Base-by-base conservation (phyloP, 92 coral and sea anemone genomes). In the Paragorgia papillata region DNA sequence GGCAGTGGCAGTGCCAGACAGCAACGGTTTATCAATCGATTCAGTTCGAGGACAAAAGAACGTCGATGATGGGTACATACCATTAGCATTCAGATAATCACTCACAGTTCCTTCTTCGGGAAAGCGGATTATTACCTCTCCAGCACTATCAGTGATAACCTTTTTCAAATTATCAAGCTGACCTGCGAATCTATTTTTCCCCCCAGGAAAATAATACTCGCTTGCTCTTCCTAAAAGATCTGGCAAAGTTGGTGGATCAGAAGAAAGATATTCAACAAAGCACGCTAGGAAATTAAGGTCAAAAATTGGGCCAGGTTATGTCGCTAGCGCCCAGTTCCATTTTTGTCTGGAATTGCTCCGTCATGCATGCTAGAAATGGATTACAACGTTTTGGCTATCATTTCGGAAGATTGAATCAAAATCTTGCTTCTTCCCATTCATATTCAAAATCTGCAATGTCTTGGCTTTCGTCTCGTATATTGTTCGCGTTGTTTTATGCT, bases 61-160 rank as follows among this genome's bases (percentile, higher is more conserved):
- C 27, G 83, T 83, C 4, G 87, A 31, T 26, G 87, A 83, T 20
- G 87, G 87, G 64, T 66, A 66, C 69, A 83, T 22, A 7, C 83
- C 87, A 67, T 77, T 78, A 0, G 32, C 35, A 67, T 77, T 76
- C 59, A 79, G 66, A 74, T 75, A 81, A 77, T 81, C 86, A 43
- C 28, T 70, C 73, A 81, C 86, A 74, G 79, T 75, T 66, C 82
- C 85, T 80, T 55, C 82, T 26, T 51, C 83, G 25, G 67, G 53
- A 24, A 85, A 85, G 17, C 53, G 57, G 29, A 65, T 39, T 64
- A 81, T 74, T 28, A 74, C 82, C 60, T 57, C 80, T 56, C 85
- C 79, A 7, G 76, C 66, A 57, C 79, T 35, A 48, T 85, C 66
- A 14, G 79, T 74, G 43, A 85, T 62, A 59, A 49, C 48, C 63